Conservation (phyloP, 2,113 vertebrate species). For the Garra rufa region DNA sequence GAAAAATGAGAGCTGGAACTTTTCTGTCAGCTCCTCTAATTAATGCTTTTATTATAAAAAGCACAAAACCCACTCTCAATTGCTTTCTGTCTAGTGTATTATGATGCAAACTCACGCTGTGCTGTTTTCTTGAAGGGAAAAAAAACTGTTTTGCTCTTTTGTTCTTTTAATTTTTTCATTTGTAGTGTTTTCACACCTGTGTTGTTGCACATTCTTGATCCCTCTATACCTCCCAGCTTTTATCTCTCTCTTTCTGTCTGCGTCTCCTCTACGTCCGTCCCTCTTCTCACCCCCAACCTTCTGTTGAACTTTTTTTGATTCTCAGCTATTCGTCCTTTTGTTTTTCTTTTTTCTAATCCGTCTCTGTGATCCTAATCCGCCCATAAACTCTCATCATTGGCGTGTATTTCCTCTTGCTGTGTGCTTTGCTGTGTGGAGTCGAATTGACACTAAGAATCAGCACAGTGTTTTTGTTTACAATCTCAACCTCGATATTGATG, state of each 20-base stretch:
- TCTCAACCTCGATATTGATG: constrained; percentile 41
- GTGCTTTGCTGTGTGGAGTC: not conserved
- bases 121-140: not conserved
- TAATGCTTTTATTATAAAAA: not conserved
- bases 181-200: constrained; percentile 20
- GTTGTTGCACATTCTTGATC: constrained; percentile 43
- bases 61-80: not conserved
- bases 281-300: constrained; percentile 40
- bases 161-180: constrained; percentile 52
- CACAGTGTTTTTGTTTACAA: constrained; percentile 3
- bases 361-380: constrained; percentile 14
- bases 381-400: not conserved
- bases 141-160: constrained; percentile 42
- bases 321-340: not conserved
- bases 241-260: constrained; percentile 45
- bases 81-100: not conserved
- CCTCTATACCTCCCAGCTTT: constrained; percentile 52
- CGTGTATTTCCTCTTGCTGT: not conserved
- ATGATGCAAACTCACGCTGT: constrained; percentile 9
- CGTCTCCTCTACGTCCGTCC: constrained; percentile 23
- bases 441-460: constrained; percentile 12
- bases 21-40: not conserved
- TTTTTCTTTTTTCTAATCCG: constrained; percentile 27
- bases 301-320: constrained; percentile 16
- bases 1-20: not conserved